These are phyloP conservation scores for Tarsius wallacei DNA, from an alignment of 2,797 vertebrate species.

Conservation along the genomic window DNA sequence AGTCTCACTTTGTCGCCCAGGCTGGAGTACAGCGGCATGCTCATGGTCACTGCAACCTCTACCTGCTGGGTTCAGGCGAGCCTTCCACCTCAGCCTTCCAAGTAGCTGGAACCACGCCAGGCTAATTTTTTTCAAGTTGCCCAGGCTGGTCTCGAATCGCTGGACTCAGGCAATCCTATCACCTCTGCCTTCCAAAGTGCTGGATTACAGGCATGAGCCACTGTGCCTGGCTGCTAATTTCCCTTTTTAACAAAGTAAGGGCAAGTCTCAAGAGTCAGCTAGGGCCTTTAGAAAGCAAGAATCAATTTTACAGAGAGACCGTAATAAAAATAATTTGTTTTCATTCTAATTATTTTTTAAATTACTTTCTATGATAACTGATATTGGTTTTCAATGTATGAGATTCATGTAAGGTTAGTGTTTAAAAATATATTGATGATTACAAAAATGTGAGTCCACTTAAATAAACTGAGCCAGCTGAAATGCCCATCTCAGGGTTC, in stretches of 20 bases:
- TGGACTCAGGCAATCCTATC: too few species aligned
- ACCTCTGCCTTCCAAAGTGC: too few species aligned
- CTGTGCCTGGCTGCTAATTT: neutral
- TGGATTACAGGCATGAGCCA: too few species aligned
- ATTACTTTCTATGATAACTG: neutral
- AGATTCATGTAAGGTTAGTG: neutral
- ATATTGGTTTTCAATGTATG: neutral
- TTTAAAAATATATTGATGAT: neutral
- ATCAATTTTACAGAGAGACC: neutral
- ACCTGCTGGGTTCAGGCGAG: too few species aligned
- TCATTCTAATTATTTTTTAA: conserved; percentile 31
- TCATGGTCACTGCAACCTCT: too few species aligned
- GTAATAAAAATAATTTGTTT: neutral
- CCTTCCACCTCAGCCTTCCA: too few species aligned
- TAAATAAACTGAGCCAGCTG: neutral
- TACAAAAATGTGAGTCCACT: neutral
- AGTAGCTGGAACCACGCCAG: too few species aligned
- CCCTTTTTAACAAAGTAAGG: conserved; percentile 21
- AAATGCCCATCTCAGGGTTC: neutral
- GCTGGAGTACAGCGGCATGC: too few species aligned
- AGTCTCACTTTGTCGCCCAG: too few species aligned
- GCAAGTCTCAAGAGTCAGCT: neutral
- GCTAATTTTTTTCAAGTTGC: too few species aligned
- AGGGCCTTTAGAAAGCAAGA: neutral
- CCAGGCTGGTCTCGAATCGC: too few species aligned